These are phyloP conservation scores for Zaprionus gabonicus DNA, from an alignment of 1,140 invertebrate species.

Conservation along the genomic window DNA sequence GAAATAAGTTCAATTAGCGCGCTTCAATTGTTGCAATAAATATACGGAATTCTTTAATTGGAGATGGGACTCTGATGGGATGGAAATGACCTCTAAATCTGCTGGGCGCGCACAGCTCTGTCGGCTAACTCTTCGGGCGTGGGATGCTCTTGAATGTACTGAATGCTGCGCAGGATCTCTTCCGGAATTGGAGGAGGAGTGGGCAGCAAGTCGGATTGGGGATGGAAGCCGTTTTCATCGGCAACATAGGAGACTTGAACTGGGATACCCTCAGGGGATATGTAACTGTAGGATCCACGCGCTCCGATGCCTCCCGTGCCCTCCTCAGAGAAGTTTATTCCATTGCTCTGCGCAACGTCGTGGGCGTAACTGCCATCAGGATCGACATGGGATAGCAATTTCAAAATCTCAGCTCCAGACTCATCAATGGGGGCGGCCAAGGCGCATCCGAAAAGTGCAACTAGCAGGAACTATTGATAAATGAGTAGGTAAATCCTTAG, in stretches of 20 bases:
- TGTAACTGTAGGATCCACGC: constrained; percentile 42
- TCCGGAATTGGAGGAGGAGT: constrained; percentile 87
- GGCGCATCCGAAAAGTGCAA: constrained; percentile 50
- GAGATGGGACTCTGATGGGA: constrained; percentile 5
- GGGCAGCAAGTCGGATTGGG: constrained; percentile 86
- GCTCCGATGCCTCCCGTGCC: constrained; percentile 55
- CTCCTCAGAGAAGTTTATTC: constrained; percentile 37
- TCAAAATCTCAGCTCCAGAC: constrained; percentile 45
- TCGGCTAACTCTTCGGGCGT: constrained; percentile 73
- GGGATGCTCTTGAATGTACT: constrained; percentile 59
- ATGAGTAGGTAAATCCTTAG: constrained; percentile 4
- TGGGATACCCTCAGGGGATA: constrained; percentile 81
- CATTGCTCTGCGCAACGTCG: constrained; percentile 39
- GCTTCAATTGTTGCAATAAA: constrained; percentile 25
- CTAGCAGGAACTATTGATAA: constrained; percentile 54
- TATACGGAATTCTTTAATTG: constrained; percentile 25
- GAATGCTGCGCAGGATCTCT: constrained; percentile 51
- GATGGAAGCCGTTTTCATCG: constrained; percentile 86
- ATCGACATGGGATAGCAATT: constrained; percentile 41
- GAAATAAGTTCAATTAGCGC: constrained; percentile 64
- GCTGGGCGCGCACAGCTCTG: constrained; percentile 61
- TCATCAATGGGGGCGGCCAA: constrained; percentile 40
- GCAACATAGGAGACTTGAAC: constrained; percentile 86
- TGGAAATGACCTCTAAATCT: constrained; percentile 47
- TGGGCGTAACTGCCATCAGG: constrained; percentile 51